Conservation (phyloP, 2,888 invertebrate genomes). For the Habrosyne pyritoides region DNA sequence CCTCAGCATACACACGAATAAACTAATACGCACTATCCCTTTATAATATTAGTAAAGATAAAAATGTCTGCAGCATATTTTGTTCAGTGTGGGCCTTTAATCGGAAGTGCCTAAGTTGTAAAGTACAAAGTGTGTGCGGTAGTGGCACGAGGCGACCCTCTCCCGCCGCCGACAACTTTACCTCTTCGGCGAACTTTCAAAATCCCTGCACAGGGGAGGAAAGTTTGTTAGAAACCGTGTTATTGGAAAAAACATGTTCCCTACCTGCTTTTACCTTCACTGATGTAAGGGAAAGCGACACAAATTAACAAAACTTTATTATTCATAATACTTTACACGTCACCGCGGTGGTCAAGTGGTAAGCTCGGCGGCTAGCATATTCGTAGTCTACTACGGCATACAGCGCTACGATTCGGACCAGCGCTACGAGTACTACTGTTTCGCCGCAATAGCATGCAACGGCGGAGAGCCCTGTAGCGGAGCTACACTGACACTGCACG, state of each 20-base stretch:
- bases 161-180: neutral
- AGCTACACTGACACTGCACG: no score
- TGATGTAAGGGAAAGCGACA: neutral
- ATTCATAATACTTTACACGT: neutral
- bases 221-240: neutral
- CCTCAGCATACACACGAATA: no score
- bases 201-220: neutral
- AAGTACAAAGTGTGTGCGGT: neutral
- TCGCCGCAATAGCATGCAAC: neutral
- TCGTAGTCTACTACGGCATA: neutral
- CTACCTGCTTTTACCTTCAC: neutral
- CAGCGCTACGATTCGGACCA: neutral
- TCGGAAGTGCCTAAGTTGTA: neutral
- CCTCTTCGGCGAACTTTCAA: neutral
- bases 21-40: no score
- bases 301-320: neutral
- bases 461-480: no score
- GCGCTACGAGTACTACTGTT: neutral
- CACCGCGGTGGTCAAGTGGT: no score
- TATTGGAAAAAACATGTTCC: neutral
- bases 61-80: no score
- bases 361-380: no score
- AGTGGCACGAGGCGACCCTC: neutral
- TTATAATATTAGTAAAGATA: no score
- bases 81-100: neutral